Evolutionary conservation across 2,888 invertebrate genomes (phyloP).

Genomic region (Brachynemurus nebulosus): DNA sequence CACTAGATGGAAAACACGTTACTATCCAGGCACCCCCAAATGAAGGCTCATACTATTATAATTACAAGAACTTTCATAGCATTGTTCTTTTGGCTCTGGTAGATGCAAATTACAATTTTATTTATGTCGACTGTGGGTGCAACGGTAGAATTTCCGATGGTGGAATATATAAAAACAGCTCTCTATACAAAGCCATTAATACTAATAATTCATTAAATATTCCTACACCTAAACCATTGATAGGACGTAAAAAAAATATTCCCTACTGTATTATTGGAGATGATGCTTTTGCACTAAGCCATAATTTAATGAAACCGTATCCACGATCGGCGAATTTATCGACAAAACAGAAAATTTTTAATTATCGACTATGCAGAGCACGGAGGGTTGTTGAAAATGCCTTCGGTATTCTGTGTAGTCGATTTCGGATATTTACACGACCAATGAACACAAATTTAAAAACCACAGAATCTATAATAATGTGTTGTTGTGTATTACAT

Average conservation of each 20-base stretch:
- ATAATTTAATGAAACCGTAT: constrained; percentile 14
- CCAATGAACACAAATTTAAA: too few species aligned
- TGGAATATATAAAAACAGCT: constrained; percentile 15
- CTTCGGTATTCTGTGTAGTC: constrained; percentile 18
- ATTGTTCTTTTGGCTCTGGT: constrained; percentile 15
- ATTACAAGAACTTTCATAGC: constrained; percentile 16
- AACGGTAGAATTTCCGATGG: constrained; percentile 17
- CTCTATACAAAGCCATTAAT: constrained; percentile 14
- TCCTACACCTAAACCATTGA: constrained; percentile 12
- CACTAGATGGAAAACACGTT: constrained; percentile 17
- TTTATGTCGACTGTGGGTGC: constrained; percentile 13
- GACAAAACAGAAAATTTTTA: constrained; percentile 17
- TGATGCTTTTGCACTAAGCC: constrained; percentile 19
- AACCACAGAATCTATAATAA: too few species aligned
- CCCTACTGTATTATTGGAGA: too few species aligned
- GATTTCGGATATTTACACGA: constrained; percentile 15
- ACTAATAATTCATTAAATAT: constrained; percentile 14
- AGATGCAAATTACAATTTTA: constrained; percentile 15
- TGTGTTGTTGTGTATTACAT: too few species aligned
- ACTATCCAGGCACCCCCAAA: constrained; percentile 15
- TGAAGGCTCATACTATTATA: constrained; percentile 16
- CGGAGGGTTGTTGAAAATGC: constrained; percentile 17
- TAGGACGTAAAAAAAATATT: too few species aligned
- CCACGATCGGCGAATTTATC: constrained; percentile 11
- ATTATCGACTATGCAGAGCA: constrained; percentile 19